Evolutionary conservation across 2,113 vertebrate genomes (phyloP).

Genomic region (Andinoacara biseriatus): DNA sequence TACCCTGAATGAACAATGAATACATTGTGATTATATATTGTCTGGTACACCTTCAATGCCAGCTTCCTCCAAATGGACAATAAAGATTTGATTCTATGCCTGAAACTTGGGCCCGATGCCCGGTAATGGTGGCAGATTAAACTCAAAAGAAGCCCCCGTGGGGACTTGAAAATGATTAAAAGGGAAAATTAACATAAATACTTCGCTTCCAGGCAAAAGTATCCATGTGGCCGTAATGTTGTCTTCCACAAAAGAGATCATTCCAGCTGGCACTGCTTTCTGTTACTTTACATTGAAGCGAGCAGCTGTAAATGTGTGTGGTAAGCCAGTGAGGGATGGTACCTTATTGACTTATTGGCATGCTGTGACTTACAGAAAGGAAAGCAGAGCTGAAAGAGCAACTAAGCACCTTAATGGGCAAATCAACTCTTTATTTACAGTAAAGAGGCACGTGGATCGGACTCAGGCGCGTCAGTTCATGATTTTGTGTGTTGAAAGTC

Average conservation of each 20-base stretch:
- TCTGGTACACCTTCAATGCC: slow-evolving; percentile 7
- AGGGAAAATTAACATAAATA: background rate
- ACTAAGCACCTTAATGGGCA: background rate
- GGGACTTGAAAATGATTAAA: background rate
- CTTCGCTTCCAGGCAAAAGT: background rate
- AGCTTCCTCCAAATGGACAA: slow-evolving; percentile 37
- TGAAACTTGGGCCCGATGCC: slow-evolving; percentile 30
- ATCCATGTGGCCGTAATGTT: background rate
- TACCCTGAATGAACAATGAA: slow-evolving; percentile 31
- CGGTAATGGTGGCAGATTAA: background rate
- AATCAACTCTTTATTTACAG: background rate
- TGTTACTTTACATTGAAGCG: background rate
- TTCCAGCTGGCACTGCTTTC: background rate
- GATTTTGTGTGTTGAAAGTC: background rate
- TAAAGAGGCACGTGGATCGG: background rate
- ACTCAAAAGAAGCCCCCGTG: background rate
- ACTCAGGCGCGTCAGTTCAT: background rate
- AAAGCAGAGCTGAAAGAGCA: background rate
- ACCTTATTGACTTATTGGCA: slow-evolving; percentile 7
- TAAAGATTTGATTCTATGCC: slow-evolving; percentile 32
- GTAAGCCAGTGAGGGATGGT: background rate
- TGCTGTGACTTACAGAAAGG: background rate
- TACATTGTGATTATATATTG: slow-evolving; percentile 34
- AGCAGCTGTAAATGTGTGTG: background rate
- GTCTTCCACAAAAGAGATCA: background rate